phyloP scores from a whole-genome alignment of 2,888 invertebrate genomes.

The Abscondita cerata region DNA sequence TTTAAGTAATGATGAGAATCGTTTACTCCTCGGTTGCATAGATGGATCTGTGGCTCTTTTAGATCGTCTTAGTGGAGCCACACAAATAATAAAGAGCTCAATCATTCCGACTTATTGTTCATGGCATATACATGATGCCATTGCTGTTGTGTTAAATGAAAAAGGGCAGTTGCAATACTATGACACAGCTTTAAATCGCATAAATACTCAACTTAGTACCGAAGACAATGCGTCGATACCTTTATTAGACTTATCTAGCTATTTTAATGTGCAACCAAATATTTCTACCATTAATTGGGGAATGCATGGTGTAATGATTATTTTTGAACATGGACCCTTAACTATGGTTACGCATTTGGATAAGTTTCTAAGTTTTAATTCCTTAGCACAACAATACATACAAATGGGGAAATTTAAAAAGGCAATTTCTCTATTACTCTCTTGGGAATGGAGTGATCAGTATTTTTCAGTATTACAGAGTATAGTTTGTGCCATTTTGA shows the following conservation, averaged over 20 bases:
- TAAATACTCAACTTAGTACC: slow-evolving; percentile 70
- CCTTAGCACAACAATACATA: slow-evolving; percentile 64
- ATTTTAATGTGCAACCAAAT: slow-evolving; percentile 60
- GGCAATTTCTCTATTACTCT: slow-evolving; percentile 69
- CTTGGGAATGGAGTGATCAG: slow-evolving; percentile 76
- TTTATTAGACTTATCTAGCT: slow-evolving; percentile 70
- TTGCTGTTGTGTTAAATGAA: slow-evolving; percentile 73
- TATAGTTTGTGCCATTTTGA: slow-evolving; percentile 72
- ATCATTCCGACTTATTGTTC: slow-evolving; percentile 78
- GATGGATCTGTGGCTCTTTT: slow-evolving; percentile 84
- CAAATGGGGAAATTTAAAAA: slow-evolving; percentile 69
- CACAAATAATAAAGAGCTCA: slow-evolving; percentile 76
- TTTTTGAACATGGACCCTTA: slow-evolving; percentile 70
- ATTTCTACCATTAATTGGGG: slow-evolving; percentile 54
- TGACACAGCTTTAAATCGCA: slow-evolving; percentile 72
- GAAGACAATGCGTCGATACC: slow-evolving; percentile 70
- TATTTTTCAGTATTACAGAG: slow-evolving; percentile 78
- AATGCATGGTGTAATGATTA: slow-evolving; percentile 59
- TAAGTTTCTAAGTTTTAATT: slow-evolving; percentile 47
- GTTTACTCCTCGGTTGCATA: slow-evolving; percentile 79
- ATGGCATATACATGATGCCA: slow-evolving; percentile 76
- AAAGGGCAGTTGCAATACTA: slow-evolving; percentile 78
- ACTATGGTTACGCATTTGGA: slow-evolving; percentile 52
- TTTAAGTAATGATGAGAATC: slow-evolving; percentile 75
- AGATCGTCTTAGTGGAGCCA: slow-evolving; percentile 77